Conservation (phyloP, 2,888 invertebrate genomes). For the Amorpha juglandis region DNA sequence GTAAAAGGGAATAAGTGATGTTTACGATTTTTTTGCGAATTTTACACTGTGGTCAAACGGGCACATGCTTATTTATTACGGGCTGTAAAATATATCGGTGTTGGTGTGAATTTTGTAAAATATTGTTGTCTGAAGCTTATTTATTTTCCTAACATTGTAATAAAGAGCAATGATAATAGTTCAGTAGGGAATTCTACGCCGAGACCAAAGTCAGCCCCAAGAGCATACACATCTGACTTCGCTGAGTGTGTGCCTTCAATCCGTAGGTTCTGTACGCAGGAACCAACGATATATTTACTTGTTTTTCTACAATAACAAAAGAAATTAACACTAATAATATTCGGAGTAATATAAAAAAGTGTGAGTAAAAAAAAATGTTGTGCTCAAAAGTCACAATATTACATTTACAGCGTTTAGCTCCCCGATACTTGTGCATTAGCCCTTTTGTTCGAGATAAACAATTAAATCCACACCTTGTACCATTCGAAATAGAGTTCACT, state of each 20-base stretch:
- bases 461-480: constrained; percentile 36
- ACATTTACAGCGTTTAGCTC: constrained; percentile 48
- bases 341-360: neutral
- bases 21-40: constrained; percentile 30
- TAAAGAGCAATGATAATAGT: no score
- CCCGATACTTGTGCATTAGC: constrained; percentile 28
- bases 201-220: no score
- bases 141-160: neutral
- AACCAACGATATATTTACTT: no score
- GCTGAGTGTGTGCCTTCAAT: no score
- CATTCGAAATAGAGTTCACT: constrained; percentile 5
- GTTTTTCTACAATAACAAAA: neutral
- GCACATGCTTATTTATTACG: neutral
- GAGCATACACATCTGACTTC: no score
- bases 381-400: constrained; percentile 43
- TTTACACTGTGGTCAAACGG: neutral
- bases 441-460: constrained; percentile 36
- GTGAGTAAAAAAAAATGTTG: neutral
- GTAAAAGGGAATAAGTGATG: constrained; percentile 39
- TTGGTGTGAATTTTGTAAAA: neutral
- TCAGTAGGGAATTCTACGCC: no score
- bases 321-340: neutral
- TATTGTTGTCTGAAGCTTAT: neutral
- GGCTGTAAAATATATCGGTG: neutral
- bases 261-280: no score